Evolutionary conservation across 2,888 invertebrate genomes (phyloP).

Genomic region (Drosophila birchii): DNA sequence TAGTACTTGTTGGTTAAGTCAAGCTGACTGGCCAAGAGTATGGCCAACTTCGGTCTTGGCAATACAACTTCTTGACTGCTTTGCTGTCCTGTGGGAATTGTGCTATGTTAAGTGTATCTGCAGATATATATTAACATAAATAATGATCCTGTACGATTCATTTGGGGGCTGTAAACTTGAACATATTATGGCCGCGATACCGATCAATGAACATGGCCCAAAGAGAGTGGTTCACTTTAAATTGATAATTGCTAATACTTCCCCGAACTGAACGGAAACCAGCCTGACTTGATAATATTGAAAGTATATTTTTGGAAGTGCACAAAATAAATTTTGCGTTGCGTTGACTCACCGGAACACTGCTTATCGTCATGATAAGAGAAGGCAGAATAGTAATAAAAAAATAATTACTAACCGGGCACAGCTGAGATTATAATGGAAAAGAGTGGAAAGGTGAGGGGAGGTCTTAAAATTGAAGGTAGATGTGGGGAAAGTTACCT

Average conservation of each 20-base stretch:
- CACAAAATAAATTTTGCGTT: conserved; percentile 4
- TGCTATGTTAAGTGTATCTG: conserved; percentile 1
- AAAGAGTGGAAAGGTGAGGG: not conserved
- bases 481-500: fast-evolving
- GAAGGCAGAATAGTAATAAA: not conserved
- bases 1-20: not conserved
- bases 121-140: conserved; percentile 35
- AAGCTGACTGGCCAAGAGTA: conserved; percentile 9
- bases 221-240: conserved; percentile 30
- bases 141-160: conserved; percentile 21
- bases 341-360: conserved; percentile 14
- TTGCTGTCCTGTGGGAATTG: conserved; percentile 34
- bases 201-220: conserved; percentile 34
- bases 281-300: not conserved
- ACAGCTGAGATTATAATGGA: conserved; percentile 17
- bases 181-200: conserved; percentile 28
- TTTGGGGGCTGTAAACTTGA: conserved; percentile 27
- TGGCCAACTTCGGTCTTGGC: conserved; percentile 3
- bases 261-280: not conserved
- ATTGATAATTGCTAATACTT: conserved; percentile 17
- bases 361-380: conserved; percentile 35
- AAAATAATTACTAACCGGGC: conserved; percentile 28
- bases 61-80: conserved; percentile 15
- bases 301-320: conserved; percentile 28
- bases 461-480: not conserved